Evolutionary conservation across 2,797 vertebrate genomes (phyloP).

Genomic region (Acridotheres tristis): DNA sequence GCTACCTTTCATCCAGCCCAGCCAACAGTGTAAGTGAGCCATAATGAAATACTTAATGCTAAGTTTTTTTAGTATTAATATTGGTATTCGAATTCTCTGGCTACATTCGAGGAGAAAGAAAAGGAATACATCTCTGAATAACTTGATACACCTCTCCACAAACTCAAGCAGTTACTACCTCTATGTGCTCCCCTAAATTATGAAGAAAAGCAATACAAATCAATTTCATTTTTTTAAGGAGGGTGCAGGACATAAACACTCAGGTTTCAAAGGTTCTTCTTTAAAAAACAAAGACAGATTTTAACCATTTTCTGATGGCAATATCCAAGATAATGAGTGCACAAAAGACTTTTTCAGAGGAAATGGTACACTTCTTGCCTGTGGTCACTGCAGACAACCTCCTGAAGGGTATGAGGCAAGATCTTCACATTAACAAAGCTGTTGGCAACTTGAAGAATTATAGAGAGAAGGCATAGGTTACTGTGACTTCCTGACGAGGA

Average conservation of each 20-base stretch:
- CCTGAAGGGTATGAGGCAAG: neutral
- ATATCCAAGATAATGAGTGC: neutral
- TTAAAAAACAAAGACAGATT: neutral
- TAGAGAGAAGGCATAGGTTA: accelerated
- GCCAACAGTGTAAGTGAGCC: neutral
- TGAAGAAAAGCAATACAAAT: neutral
- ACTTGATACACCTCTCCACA: neutral
- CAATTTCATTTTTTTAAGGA: neutral
- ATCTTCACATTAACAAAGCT: neutral
- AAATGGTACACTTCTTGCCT: neutral
- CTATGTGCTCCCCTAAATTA: neutral
- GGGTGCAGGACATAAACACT: neutral
- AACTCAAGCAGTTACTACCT: neutral
- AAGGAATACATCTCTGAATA: neutral
- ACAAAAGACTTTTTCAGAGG: neutral
- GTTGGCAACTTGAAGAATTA: neutral
- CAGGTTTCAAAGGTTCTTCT: neutral
- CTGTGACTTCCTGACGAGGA: neutral
- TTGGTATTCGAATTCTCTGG: neutral
- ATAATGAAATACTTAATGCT: neutral
- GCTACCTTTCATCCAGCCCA: neutral
- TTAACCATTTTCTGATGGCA: neutral
- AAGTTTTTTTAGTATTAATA: neutral
- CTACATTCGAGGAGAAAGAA: neutral
- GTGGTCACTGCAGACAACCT: neutral